Evolutionary conservation across 92 coral and sea anemone species (phyloP), one percentile per base, ranked within the genome.

Genomic region (Pocillopora grandis): DNA sequence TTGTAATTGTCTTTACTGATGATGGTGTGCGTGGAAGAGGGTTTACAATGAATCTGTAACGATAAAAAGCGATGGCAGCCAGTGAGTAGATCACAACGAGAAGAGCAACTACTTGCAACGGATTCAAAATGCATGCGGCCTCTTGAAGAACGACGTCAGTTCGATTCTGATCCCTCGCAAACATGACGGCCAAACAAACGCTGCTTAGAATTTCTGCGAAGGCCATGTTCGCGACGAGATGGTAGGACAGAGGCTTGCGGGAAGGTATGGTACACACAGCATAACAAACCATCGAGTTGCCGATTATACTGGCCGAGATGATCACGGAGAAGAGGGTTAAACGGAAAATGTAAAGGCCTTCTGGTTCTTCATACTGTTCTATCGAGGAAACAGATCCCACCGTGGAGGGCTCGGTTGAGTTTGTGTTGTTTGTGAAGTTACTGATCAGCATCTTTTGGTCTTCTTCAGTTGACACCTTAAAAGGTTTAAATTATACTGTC

Each of bases 161-260:
- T 23, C 16, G 55, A 16, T 55, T 21, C 56, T 87, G 82, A 36
- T n/a, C 48, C 57, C 80, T 70, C 17, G 61, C 78, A 18, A 63
- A 74, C 55, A 90, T 48, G 65, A 84, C 58, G 9, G 93, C 87
- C 56, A 90, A 78, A 14, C 83, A 75, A 5, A 90, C 33, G 20
- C 81, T 78, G n/a, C 74, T 79, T 31, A 84, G 14, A 36, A 90
- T 78, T 79, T 90, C 93, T 19, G 93, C 93, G 49, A 76, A 48
- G 52, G 93, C 91, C 81, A 90, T 71, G 76, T 80, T 84, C 14
- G 91, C 83, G 6, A 90, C 93, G 69, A 90, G 81, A 75, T 84
- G 62, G 66, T 90, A 90, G 52, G 91, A 87, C 62, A 90, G 64
- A 10, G 93, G 93, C 61, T 84, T 90, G 31, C 80, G 86, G 70